Evolutionary conservation across 2,888 invertebrate genomes (phyloP).

Genomic region (Diaperis boleti): DNA sequence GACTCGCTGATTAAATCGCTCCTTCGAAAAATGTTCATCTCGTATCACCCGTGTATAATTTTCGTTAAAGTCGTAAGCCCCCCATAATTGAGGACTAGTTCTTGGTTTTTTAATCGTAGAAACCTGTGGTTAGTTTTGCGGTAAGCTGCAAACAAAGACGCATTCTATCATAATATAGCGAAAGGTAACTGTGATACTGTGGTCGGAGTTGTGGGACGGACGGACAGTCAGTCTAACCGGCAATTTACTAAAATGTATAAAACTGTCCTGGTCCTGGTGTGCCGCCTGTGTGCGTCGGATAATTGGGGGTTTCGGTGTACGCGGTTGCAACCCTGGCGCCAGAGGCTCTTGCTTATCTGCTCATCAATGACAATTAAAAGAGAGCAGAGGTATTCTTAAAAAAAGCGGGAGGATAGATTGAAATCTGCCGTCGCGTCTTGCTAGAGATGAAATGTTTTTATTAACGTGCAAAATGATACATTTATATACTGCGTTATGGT

Average conservation of each 20-base stretch:
- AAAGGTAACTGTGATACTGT: conserved; percentile 46
- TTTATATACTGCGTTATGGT: no score
- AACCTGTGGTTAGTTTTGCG: conserved; percentile 51
- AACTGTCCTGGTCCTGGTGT: conserved; percentile 52
- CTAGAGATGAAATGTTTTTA: no score
- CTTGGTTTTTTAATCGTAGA: conserved; percentile 46
- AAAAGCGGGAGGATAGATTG: not conserved
- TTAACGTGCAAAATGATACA: no score
- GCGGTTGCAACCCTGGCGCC: conserved; percentile 59
- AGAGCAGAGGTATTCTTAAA: not conserved
- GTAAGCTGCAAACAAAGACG: conserved; percentile 44
- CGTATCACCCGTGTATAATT: conserved; percentile 39
- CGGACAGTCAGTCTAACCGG: conserved; percentile 54
- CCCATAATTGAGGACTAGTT: conserved; percentile 45
- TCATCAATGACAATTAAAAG: conserved; percentile 25
- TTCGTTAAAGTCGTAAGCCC: conserved; percentile 44
- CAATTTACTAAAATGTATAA: conserved; percentile 61
- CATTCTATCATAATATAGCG: conserved; percentile 42
- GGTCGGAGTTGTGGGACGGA: conserved; percentile 50
- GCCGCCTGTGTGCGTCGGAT: conserved; percentile 49
- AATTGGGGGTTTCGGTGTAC: conserved; percentile 56
- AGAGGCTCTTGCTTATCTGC: conserved; percentile 42
- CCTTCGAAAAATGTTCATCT: not conserved
- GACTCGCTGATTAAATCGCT: conserved; percentile 36
- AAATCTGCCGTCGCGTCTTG: no score